A percentile compares a stretch with the other conserved stretches of the same genome.
These are phyloP conservation scores for Bombus confusus DNA, from an alignment of 1,140 invertebrate species.

Conservation along the genomic window DNA sequence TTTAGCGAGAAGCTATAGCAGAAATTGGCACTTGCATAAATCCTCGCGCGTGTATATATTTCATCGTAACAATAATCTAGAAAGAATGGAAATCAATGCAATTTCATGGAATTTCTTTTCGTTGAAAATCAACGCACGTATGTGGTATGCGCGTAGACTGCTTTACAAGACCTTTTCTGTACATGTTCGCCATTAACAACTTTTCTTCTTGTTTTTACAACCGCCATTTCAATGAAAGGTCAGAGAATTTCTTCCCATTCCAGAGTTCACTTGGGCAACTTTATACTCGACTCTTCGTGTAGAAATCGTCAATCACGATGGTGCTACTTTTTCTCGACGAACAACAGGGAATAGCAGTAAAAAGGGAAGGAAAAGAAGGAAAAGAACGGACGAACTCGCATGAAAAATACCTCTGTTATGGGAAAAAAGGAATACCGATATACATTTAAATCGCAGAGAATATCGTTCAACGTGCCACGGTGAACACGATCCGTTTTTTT, in stretches of 20 bases:
- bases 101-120: not conserved
- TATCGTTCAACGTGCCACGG: not conserved
- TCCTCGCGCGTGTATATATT: no score
- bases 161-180: not conserved
- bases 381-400: not conserved
- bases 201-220: no score
- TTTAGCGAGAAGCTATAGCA: no score
- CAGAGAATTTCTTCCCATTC: not conserved
- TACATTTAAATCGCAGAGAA: conserved; percentile 10
- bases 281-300: not conserved
- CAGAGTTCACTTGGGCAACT: not conserved
- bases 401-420: not conserved
- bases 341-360: not conserved
- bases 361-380: not conserved
- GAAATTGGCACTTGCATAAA: no score
- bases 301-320: not conserved
- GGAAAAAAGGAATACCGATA: not conserved
- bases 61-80: no score
- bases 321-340: no score
- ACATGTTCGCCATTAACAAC: no score
- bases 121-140: not conserved
- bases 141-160: not conserved
- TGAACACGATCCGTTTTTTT: not conserved
- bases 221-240: not conserved
- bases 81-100: not conserved